Evolutionary conservation across 2,113 vertebrate genomes (phyloP).

Genomic region (Dipodomys stephensi): DNA sequence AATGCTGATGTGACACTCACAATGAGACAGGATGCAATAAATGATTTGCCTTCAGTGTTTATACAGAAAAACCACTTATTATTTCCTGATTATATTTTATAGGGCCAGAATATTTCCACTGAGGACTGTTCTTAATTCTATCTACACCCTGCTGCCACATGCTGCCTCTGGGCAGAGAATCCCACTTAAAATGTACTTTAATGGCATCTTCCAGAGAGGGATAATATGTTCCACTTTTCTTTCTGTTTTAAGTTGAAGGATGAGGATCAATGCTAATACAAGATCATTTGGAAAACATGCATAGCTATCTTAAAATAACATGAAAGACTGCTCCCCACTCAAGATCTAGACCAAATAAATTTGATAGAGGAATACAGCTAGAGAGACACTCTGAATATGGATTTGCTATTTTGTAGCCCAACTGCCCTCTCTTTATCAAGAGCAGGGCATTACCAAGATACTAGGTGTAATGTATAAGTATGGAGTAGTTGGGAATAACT

Average conservation of each 20-base stretch:
- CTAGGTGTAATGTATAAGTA: conserved; percentile 36
- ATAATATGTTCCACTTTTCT: conserved; percentile 47
- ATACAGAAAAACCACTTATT: conserved; percentile 57
- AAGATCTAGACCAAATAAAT: conserved; percentile 39
- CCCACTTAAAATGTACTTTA: conserved; percentile 64
- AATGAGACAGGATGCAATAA: conserved; percentile 58
- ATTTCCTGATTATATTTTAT: conserved; percentile 58
- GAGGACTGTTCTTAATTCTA: conserved; percentile 52
- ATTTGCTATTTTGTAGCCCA: not conserved
- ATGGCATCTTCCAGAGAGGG: conserved; percentile 44
- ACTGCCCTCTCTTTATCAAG: conserved; percentile 15
- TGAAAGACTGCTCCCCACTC: not conserved
- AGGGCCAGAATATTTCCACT: conserved; percentile 39
- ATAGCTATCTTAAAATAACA: conserved; percentile 57
- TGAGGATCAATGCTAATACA: conserved; percentile 25
- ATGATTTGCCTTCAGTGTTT: conserved; percentile 57
- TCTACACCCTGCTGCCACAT: conserved; percentile 13
- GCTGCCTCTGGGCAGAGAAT: conserved; percentile 56
- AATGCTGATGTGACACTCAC: conserved; percentile 36
- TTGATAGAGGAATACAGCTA: conserved; percentile 11
- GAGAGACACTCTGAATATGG: conserved; percentile 36
- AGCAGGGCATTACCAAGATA: conserved; percentile 14
- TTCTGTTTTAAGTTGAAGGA: not conserved
- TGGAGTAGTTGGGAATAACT: not conserved
- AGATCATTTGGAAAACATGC: conserved; percentile 63